phyloP scores from a whole-genome alignment of 2,888 invertebrate species.

The Thecocarcelia acutangulata region DNA sequence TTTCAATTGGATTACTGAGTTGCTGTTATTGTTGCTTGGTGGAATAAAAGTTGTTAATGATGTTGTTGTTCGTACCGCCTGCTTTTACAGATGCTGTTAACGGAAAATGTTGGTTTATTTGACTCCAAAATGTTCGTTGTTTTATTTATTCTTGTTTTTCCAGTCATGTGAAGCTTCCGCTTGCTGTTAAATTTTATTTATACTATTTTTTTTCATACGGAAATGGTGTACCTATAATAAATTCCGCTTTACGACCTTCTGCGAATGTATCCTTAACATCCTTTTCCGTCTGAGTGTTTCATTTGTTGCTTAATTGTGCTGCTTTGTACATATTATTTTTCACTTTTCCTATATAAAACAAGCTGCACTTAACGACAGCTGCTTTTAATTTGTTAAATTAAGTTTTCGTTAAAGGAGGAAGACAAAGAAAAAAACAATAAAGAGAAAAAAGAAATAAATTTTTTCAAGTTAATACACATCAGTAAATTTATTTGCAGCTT shows the following conservation, averaged over 20 bases:
- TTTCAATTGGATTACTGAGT: too few species aligned
- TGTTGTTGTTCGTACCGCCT: too few species aligned
- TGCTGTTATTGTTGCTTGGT: background rate
- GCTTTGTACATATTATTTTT: slow-evolving; percentile 3
- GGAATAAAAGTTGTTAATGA: slow-evolving; percentile 1
- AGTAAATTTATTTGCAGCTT: slow-evolving; percentile 16
- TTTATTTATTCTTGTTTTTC: background rate
- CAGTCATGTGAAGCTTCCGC: background rate
- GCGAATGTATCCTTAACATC: slow-evolving; percentile 16
- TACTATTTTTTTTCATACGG: background rate
- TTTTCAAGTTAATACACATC: slow-evolving; percentile 19
- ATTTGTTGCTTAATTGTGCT: slow-evolving; percentile 1
- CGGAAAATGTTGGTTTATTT: background rate
- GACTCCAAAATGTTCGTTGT: slow-evolving; percentile 10
- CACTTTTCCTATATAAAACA: slow-evolving; percentile 21
- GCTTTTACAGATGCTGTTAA: background rate
- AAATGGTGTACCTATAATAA: background rate
- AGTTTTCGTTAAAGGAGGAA: slow-evolving; percentile 15
- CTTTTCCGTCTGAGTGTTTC: slow-evolving; percentile 6
- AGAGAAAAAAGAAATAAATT: slow-evolving; percentile 35
- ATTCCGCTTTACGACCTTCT: background rate
- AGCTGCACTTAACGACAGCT: slow-evolving; percentile 68
- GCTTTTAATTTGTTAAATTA: slow-evolving; percentile 63
- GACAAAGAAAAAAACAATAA: slow-evolving; percentile 21
- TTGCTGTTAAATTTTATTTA: background rate